These are phyloP conservation scores for Egretta garzetta DNA, from an alignment of 2,113 vertebrate species.

Conservation along the genomic window DNA sequence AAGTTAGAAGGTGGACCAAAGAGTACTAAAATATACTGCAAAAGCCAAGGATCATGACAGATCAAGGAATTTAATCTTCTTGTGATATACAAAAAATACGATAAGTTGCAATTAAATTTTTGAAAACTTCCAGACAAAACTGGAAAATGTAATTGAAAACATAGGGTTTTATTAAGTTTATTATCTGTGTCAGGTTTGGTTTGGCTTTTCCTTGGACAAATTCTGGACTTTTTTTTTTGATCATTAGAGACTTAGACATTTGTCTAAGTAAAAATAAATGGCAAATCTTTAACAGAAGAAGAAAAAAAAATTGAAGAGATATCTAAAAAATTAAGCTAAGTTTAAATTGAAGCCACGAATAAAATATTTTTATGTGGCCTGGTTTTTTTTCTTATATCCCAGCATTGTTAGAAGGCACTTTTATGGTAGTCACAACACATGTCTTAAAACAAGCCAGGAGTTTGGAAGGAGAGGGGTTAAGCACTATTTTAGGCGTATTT, in stretches of 20 bases:
- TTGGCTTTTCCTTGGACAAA: background rate
- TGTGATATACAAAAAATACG: background rate
- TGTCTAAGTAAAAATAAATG: background rate
- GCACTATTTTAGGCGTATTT: background rate
- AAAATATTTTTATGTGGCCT: background rate
- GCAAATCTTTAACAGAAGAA: background rate
- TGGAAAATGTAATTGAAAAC: background rate
- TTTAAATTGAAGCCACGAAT: background rate
- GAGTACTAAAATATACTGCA: background rate
- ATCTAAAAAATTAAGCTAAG: background rate
- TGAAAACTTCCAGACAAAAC: background rate
- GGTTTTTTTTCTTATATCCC: background rate
- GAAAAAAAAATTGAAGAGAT: background rate
- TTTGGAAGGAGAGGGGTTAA: background rate
- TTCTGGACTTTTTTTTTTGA: background rate
- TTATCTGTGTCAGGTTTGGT: background rate
- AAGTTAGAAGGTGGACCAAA: background rate
- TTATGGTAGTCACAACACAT: background rate
- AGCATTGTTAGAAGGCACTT: background rate
- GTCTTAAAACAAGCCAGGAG: background rate
- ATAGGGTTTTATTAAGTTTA: background rate
- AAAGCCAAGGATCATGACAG: background rate
- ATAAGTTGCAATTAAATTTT: background rate
- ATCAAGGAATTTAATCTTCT: background rate
- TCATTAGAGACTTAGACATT: background rate